Evolutionary conservation across 2,888 invertebrate genomes (phyloP).

Genomic region (Colletes collaris): DNA sequence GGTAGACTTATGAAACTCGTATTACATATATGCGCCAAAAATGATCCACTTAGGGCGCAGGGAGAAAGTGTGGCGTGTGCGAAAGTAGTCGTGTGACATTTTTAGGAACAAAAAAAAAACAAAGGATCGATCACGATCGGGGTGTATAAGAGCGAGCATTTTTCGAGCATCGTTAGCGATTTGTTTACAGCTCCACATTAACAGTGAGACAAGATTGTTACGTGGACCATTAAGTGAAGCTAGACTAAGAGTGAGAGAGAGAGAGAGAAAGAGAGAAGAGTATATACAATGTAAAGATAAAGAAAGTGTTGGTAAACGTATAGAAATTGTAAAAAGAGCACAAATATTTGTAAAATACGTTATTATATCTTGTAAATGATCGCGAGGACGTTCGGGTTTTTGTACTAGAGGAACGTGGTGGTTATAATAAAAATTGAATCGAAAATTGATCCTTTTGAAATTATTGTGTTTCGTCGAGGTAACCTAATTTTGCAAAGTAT

Average conservation of each 20-base stretch:
- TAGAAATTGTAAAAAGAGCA: slow-evolving; percentile 17
- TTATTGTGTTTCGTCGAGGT: neutral
- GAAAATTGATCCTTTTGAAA: slow-evolving; percentile 2
- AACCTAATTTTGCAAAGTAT: neutral
- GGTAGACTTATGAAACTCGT: slow-evolving; percentile 2
- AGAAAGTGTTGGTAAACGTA: slow-evolving; percentile 32
- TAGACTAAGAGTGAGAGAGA: neutral
- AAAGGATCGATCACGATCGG: slow-evolving; percentile 7
- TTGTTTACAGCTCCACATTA: slow-evolving; percentile 20
- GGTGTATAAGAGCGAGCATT: slow-evolving; percentile 9
- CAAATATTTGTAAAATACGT: slow-evolving; percentile 44
- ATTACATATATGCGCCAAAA: slow-evolving; percentile 2
- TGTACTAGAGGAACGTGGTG: slow-evolving; percentile 62
- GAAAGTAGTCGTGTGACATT: slow-evolving; percentile 27
- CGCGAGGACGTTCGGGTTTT: slow-evolving; percentile 51
- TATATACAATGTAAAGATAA: slow-evolving; percentile 8
- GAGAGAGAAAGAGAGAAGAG: neutral
- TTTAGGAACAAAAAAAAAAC: slow-evolving; percentile 3
- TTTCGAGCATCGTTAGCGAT: slow-evolving; percentile 6
- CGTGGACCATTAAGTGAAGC: slow-evolving; percentile 18
- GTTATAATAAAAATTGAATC: slow-evolving; percentile 61
- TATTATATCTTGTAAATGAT: slow-evolving; percentile 56
- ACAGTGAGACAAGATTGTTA: slow-evolving; percentile 16
- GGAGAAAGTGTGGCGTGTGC: neutral
- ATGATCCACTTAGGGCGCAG: neutral